These are phyloP conservation scores for Lacanobia oleracea DNA, from an alignment of 2,888 invertebrate species.

Conservation along the genomic window DNA sequence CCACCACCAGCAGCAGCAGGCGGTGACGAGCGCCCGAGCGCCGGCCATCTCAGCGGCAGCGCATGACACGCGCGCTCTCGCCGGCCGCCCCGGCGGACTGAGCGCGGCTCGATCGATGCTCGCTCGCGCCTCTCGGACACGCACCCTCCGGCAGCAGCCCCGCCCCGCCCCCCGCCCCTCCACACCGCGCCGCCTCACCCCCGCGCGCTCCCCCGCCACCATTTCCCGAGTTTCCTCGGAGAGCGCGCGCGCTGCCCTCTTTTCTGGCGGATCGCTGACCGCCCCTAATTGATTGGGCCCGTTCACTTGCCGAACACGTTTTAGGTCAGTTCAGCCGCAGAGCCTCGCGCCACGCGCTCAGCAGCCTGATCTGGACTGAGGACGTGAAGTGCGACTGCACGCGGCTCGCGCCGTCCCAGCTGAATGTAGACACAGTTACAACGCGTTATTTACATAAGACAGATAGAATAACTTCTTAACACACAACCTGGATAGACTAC, in stretches of 20 bases:
- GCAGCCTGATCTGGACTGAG: conserved; percentile 28
- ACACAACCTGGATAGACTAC: background rate
- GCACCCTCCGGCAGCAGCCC: conserved; percentile 81
- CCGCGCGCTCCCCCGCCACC: conserved; percentile 79
- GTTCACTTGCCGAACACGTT: conserved; percentile 87
- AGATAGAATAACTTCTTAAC: background rate
- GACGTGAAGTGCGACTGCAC: conserved; percentile 3
- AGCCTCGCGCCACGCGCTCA: conserved; percentile 74
- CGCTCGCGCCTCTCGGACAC: conserved; percentile 82
- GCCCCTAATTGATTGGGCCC: conserved; percentile 89
- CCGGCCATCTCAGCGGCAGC: conserved; percentile 90
- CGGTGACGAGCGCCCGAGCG: conserved; percentile 90
- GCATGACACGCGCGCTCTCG: conserved; percentile 90
- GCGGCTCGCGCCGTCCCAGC: background rate
- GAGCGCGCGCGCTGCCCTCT: conserved; percentile 91
- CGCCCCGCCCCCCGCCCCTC: conserved; percentile 73
- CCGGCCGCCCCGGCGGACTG: conserved; percentile 91
- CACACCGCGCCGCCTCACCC: conserved; percentile 77
- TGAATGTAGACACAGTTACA: background rate
- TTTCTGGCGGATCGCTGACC: conserved; percentile 89
- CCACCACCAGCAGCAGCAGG: conserved; percentile 90
- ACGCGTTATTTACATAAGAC: background rate
- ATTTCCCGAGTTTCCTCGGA: conserved; percentile 89
- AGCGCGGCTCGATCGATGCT: conserved; percentile 83
- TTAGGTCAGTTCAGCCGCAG: conserved; percentile 89